Evolutionary conservation across 2,113 vertebrate species (phyloP).

Genomic region (Tor tambroides): DNA sequence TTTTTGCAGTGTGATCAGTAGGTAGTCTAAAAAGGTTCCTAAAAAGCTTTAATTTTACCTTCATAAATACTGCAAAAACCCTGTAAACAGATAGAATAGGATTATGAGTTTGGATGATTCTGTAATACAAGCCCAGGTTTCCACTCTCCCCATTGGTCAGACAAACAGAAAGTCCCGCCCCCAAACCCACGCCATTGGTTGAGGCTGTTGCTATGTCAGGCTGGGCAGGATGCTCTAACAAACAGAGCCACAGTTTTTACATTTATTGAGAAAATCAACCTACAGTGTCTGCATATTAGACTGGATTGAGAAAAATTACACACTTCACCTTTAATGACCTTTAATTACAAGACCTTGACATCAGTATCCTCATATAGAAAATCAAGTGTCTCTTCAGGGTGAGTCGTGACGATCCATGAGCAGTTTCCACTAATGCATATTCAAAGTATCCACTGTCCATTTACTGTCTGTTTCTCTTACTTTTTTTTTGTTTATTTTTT

Average conservation of each 20-base stretch:
- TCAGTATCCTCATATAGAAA: background rate
- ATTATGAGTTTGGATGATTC: background rate
- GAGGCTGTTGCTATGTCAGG: background rate
- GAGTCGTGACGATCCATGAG: background rate
- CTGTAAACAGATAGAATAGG: background rate
- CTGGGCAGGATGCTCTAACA: background rate
- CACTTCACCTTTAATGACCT: slow-evolving; percentile 35
- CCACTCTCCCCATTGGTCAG: background rate
- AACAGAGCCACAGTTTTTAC: background rate
- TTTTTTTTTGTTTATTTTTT: too few relatives aligned
- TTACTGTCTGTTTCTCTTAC: background rate
- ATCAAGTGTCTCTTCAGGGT: slow-evolving; percentile 8
- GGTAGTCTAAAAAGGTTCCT: background rate
- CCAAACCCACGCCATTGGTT: background rate
- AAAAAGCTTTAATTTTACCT: background rate
- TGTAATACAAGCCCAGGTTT: too few relatives aligned
- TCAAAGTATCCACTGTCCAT: background rate
- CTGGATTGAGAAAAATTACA: background rate
- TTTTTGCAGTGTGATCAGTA: too few relatives aligned
- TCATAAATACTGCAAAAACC: too few relatives aligned
- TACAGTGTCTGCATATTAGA: background rate
- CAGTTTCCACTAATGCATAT: slow-evolving; percentile 26
- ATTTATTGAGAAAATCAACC: background rate
- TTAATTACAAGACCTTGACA: slow-evolving; percentile 27
- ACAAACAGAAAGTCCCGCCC: background rate